A percentile compares a stretch with the other conserved stretches of the same genome.
These are phyloP conservation scores for Desmophyllum pertusum DNA, from an alignment of 92 coral and sea anemone species.

Conservation along the genomic window DNA sequence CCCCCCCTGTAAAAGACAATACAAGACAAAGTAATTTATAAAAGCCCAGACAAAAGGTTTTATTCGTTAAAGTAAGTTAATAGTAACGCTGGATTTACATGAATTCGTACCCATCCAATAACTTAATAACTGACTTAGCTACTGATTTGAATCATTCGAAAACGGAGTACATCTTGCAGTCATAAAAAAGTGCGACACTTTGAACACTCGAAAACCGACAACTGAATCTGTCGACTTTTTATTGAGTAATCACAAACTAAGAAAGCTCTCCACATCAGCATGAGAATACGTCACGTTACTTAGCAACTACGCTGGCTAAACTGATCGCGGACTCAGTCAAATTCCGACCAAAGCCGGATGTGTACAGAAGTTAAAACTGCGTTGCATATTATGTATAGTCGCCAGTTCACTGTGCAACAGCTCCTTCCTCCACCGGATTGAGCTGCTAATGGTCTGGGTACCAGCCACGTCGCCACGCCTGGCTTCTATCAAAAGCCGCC, in stretches of 20 bases:
- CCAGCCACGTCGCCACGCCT: not conserved
- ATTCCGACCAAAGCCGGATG: not conserved
- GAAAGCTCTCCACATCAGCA: not conserved
- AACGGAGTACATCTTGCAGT: not conserved
- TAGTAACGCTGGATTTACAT: not conserved
- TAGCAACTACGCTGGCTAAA: not conserved
- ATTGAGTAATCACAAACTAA: not conserved
- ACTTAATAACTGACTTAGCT: not conserved
- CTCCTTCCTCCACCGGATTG: not conserved
- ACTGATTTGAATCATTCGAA: not conserved
- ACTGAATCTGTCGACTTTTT: not conserved
- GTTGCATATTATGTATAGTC: not conserved
- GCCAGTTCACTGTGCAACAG: not conserved
- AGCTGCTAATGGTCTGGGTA: not conserved
- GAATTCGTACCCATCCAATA: not conserved
- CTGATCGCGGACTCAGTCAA: not conserved
- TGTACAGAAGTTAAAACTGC: not conserved
- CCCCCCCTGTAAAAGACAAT: not conserved
- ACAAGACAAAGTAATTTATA: not conserved
- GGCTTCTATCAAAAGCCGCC: constrained; percentile 7
- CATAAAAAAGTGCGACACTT: not conserved
- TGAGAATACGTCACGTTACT: not conserved
- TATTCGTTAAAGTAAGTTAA: too few relatives aligned
- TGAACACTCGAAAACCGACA: not conserved
- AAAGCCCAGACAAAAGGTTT: not conserved